These are phyloP conservation scores for Lemur catta DNA, from an alignment of 2,797 vertebrate species.

Conservation along the genomic window DNA sequence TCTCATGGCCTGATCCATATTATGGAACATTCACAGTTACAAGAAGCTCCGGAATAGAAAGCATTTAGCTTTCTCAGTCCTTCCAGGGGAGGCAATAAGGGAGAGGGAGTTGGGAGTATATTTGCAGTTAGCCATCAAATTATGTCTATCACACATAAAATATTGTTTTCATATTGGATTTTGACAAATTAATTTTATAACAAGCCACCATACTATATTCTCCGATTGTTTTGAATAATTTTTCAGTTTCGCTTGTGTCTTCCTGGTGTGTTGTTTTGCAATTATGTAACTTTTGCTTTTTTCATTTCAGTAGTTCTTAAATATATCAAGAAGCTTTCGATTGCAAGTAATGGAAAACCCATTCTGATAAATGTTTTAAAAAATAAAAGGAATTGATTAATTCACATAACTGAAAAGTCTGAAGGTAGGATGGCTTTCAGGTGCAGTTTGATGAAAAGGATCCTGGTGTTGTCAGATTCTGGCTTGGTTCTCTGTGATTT, in stretches of 20 bases:
- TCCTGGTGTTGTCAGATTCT: background rate
- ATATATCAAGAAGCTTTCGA: background rate
- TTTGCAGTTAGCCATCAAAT: background rate
- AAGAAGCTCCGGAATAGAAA: background rate
- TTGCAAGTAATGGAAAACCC: background rate
- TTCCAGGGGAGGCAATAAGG: background rate
- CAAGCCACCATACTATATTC: background rate
- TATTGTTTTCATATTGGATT: background rate
- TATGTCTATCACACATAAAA: background rate
- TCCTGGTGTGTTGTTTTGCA: background rate
- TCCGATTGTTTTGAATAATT: background rate
- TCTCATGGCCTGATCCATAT: background rate
- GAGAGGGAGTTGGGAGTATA: background rate
- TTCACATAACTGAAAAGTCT: background rate
- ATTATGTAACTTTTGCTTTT: background rate
- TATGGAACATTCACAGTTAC: background rate
- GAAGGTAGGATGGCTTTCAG: background rate
- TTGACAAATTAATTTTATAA: background rate
- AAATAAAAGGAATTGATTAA: background rate
- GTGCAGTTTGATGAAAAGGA: background rate
- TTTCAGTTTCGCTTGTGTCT: background rate
- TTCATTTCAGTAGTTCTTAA: background rate
- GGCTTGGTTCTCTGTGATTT: background rate
- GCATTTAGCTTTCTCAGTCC: background rate
- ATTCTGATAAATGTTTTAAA: background rate